Conservation (phyloP, 2,797 vertebrate species). For the Lutjanus argentimaculatus region DNA sequence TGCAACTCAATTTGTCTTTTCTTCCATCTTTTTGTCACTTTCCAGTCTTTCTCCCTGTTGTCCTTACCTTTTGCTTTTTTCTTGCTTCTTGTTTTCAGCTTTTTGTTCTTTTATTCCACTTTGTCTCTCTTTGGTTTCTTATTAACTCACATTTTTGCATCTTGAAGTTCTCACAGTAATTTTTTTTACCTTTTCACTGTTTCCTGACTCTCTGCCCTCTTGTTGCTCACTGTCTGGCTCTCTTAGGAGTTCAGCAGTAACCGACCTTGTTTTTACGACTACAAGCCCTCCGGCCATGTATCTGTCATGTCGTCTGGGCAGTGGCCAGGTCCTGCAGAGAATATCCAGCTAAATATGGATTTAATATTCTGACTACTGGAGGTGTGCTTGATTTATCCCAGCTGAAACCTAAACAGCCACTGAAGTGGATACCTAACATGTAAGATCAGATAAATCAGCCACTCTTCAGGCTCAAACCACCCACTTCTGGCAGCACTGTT, state of each 20-base stretch:
- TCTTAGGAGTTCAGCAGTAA: constrained; percentile 9
- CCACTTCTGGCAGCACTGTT: background rate
- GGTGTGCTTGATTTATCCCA: constrained; percentile 63
- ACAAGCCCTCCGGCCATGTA: constrained; percentile 11
- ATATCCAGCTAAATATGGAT: constrained; percentile 65
- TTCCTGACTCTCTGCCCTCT: background rate
- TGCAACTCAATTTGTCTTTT: too few relatives aligned
- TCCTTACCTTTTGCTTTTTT: too few relatives aligned
- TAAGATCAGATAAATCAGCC: constrained; percentile 49
- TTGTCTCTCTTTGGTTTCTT: background rate
- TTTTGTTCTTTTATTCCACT: too few relatives aligned
- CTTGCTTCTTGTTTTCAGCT: too few relatives aligned
- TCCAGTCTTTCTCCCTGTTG: too few relatives aligned
- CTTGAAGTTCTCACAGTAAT: background rate
- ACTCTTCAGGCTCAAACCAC: constrained; percentile 17
- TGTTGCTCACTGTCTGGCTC: background rate
- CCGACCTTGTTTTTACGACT: constrained; percentile 43
- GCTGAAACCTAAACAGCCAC: constrained; percentile 58
- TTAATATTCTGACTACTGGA: constrained; percentile 61
- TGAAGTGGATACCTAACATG: constrained; percentile 50
- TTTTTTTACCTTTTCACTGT: background rate
- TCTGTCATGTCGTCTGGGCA: constrained; percentile 35
- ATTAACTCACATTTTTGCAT: background rate
- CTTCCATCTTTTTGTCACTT: too few relatives aligned
- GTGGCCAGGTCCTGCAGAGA: constrained; percentile 47